Conservation (phyloP, 2,797 vertebrate species). For the Hydrolagus colliei region DNA sequence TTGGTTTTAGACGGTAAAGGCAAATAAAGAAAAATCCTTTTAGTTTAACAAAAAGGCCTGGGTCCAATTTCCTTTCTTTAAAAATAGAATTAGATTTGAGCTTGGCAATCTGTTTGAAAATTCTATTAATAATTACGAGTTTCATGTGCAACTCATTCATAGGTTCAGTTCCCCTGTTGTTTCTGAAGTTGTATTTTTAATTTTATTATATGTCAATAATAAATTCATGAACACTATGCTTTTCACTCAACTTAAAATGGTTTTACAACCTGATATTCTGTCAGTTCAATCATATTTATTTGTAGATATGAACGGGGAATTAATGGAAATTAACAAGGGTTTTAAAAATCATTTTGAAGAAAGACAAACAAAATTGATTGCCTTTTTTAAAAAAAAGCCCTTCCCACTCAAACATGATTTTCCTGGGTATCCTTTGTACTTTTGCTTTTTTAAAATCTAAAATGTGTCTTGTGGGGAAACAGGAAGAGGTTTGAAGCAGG, state of each 20-base stretch:
- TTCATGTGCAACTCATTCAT: no score
- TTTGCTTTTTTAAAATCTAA: no score
- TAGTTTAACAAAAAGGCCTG: neutral
- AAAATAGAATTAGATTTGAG: neutral
- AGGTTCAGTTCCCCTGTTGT: no score
- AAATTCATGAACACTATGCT: neutral
- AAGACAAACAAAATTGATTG: neutral
- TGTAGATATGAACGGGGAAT: neutral
- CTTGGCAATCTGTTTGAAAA: no score
- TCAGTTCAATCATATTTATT: neutral
- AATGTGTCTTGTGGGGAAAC: no score
- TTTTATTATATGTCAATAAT: no score
- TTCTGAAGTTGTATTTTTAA: neutral
- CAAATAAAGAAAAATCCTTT: neutral
- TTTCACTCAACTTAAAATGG: neutral
- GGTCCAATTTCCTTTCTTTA: neutral
- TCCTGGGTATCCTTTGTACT: neutral
- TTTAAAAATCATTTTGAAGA: conserved; percentile 3
- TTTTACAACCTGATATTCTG: neutral
- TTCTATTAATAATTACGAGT: no score
- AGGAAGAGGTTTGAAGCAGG: no score
- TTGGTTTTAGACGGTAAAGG: neutral
- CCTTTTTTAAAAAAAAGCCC: neutral
- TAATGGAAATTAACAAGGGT: neutral
- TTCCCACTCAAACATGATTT: neutral